Evolutionary conservation across 2,113 vertebrate genomes (phyloP), one percentile per base, ranked within the genome.

Genomic region (Eurystomus gularis): DNA sequence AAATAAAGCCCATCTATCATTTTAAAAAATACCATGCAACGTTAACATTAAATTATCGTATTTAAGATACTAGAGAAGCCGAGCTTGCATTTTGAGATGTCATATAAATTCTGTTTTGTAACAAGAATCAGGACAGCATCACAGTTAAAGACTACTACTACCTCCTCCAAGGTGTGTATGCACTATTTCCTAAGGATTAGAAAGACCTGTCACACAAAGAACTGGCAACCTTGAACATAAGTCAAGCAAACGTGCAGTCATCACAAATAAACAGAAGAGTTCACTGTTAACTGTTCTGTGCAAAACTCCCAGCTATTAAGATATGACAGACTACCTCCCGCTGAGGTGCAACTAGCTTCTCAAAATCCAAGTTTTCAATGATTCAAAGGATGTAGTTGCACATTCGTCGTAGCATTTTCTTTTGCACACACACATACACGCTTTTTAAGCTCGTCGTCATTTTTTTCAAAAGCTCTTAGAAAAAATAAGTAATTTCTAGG

Each of bases 361-460:
- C 57, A 64, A 49, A 35, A 90, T 28, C 35, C 61, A 48, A 24
- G 26, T 40, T 61, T 57, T n/a, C 48, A 54, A 5, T 8, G 17
- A 82, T 55, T 80, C 61, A 33, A 76, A 82, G 19, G 6, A 54
- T 28, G n/a, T 16, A 60, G 24, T 5, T 60, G 13, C 39, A 70
- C 7, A 19, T 21, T 73, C 35, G 17, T 25, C 31, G 18, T 9
- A 33, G 17, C 5, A 0, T 37, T 44, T 35, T 61, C 13, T 75
- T 70, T 16, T 57, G 46, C 44, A 86, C 1, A 21, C 48, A 1
- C 33, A 78, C 11, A 55, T 8, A 71, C 2, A 11, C 12, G 16
- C 3, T 35, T 72, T 19, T n/a, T 16, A 49, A 82, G 11, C 10
- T 39, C 24, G n/a, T n/a, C 1, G 5, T 3, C 0, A 25, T 39